phyloP scores from a whole-genome alignment of 2,888 invertebrate species.

The Oeneis ivallda region DNA sequence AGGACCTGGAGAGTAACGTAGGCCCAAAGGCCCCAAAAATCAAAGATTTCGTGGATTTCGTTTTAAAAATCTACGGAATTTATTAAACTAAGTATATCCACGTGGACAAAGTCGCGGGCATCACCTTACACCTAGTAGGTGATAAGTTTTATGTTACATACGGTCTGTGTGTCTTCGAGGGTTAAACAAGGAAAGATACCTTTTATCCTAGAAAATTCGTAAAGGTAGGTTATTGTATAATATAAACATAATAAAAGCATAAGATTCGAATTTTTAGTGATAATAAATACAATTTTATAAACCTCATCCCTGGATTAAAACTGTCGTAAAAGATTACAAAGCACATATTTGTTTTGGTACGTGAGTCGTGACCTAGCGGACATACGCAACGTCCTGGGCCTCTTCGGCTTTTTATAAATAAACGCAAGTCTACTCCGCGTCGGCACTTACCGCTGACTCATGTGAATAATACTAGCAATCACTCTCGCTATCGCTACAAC shows the following conservation, averaged over 20 bases:
- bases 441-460: constrained; percentile 46
- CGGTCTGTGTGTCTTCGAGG: too few relatives aligned
- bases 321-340: constrained; percentile 1
- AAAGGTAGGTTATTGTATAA: too few relatives aligned
- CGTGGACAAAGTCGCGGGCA: too few relatives aligned
- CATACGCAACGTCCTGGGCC: constrained; percentile 38
- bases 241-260: neutral
- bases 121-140: too few relatives aligned
- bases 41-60: too few relatives aligned
- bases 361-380: constrained; percentile 44
- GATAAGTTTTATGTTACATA: too few relatives aligned
- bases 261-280: neutral
- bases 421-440: constrained; percentile 41
- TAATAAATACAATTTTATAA: neutral
- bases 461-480: constrained; percentile 28
- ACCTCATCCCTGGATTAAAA: neutral
- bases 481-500: constrained; percentile 12
- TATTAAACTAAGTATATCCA: too few relatives aligned
- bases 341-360: constrained; percentile 33
- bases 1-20: too few relatives aligned
- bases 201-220: too few relatives aligned
- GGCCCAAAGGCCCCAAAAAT: too few relatives aligned
- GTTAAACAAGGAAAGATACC: too few relatives aligned
- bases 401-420: constrained; percentile 48
- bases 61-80: too few relatives aligned